Percentiles rank a stretch among this genome's conserved stretches.
Conservation (phyloP, 1,140 invertebrate species). For the Drosophila prosaltans region DNA sequence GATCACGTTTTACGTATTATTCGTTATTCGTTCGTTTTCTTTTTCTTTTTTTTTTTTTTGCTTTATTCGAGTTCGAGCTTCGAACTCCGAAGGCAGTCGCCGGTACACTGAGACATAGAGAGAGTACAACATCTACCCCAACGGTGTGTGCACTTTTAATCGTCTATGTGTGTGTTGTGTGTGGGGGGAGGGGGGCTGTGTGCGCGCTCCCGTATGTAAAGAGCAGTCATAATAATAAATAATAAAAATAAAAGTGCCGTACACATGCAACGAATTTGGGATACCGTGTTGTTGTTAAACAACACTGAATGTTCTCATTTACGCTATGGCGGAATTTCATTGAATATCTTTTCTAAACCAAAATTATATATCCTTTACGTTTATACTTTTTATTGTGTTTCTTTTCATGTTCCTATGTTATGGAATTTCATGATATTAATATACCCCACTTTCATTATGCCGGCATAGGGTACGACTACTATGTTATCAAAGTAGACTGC, state of each 20-base stretch:
- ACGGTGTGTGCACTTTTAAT: constrained; percentile 15
- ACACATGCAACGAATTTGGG: constrained; percentile 13
- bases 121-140: constrained; percentile 45
- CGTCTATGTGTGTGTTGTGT: constrained; percentile 14
- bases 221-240: constrained; percentile 73
- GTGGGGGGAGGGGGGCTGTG: not conserved
- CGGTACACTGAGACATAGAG: constrained; percentile 61
- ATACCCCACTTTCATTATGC: not conserved
- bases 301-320: too few relatives aligned
- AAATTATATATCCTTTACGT: too few relatives aligned
- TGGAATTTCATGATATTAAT: not conserved
- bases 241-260: constrained; percentile 62
- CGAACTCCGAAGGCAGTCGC: constrained; percentile 72
- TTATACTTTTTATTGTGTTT: too few relatives aligned
- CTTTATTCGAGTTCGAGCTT: constrained; percentile 49
- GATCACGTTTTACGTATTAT: constrained; percentile 25
- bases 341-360: too few relatives aligned
- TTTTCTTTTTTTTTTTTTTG: constrained; percentile 1
- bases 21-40: constrained; percentile 17
- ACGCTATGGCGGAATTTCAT: too few relatives aligned
- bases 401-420: too few relatives aligned
- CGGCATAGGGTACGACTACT: constrained; percentile 2
- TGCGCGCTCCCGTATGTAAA: constrained; percentile 14
- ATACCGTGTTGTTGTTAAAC: not conserved
- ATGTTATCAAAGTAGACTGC: constrained; percentile 14